Conservation (phyloP, 2,888 invertebrate genomes). For the Lordiphosa andalusiaca region DNA sequence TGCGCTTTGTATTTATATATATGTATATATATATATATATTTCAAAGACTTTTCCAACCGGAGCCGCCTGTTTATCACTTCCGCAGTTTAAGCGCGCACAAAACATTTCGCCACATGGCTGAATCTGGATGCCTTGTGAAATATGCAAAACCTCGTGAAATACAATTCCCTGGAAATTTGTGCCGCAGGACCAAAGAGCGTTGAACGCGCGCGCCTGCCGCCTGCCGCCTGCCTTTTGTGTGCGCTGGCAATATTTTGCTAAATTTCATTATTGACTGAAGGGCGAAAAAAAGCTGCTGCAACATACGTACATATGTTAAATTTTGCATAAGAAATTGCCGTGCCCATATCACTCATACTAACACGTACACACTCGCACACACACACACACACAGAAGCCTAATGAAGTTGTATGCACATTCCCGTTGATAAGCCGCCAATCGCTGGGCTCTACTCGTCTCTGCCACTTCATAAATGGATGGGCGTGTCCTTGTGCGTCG, state of each 20-base stretch:
- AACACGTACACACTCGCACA: neutral
- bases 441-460: slow-evolving; percentile 46
- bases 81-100: slow-evolving; percentile 60
- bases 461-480: slow-evolving; percentile 49
- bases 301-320: slow-evolving; percentile 24
- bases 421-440: slow-evolving; percentile 50
- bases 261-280: slow-evolving; percentile 68
- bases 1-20: neutral
- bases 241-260: slow-evolving; percentile 48
- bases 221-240: slow-evolving; percentile 40
- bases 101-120: slow-evolving; percentile 46
- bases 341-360: slow-evolving; percentile 51
- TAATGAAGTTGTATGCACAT: slow-evolving; percentile 64
- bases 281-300: slow-evolving; percentile 2
- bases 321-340: slow-evolving; percentile 44
- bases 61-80: slow-evolving; percentile 49
- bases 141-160: slow-evolving; percentile 43
- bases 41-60: slow-evolving; percentile 29
- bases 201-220: slow-evolving; percentile 16
- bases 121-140: slow-evolving; percentile 36
- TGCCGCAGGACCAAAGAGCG: slow-evolving; percentile 46
- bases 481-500: slow-evolving; percentile 46
- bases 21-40: neutral
- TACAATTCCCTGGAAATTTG: slow-evolving; percentile 25
- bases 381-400: slow-evolving; percentile 1